A percentile compares a stretch with the other conserved stretches of the same genome.
Evolutionary conservation across 2,888 invertebrate genomes (phyloP).

Genomic region (Chloromyia formosa): DNA sequence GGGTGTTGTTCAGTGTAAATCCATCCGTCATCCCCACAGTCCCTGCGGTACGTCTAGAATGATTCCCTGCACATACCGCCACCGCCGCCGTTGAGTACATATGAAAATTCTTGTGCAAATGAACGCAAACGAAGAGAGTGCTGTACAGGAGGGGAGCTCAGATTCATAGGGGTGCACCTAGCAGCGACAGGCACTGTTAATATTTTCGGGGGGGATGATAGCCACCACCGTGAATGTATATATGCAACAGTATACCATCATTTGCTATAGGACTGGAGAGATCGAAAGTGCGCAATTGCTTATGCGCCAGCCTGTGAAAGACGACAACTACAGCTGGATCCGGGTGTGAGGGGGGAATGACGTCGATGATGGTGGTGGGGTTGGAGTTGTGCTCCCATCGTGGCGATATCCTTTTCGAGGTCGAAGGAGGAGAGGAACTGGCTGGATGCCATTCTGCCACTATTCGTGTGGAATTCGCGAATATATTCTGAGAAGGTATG

Average conservation of each 20-base stretch:
- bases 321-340: constrained; percentile 17
- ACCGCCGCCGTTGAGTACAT: constrained; percentile 16
- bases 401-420: not conserved
- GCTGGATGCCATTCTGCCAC: not conserved
- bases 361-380: constrained; percentile 17
- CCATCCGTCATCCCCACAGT: not conserved
- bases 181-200: constrained; percentile 37
- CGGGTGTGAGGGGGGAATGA: not conserved
- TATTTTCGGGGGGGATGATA: constrained; percentile 38
- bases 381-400: not conserved
- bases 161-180: not conserved
- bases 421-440: not conserved
- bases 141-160: not conserved
- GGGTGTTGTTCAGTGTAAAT: too few relatives aligned
- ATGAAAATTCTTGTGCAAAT: constrained; percentile 41
- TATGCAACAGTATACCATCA: constrained; percentile 36
- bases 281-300: constrained; percentile 56
- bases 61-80: not conserved
- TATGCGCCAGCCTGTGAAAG: constrained; percentile 54
- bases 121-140: not conserved
- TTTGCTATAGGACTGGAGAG: constrained; percentile 45
- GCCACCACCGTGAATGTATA: not conserved
- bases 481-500: constrained; percentile 10
- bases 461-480: constrained; percentile 7
- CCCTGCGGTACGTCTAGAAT: not conserved